These are phyloP conservation scores for Xestia ashworthii DNA, from an alignment of 2,888 invertebrate species.

Conservation along the genomic window DNA sequence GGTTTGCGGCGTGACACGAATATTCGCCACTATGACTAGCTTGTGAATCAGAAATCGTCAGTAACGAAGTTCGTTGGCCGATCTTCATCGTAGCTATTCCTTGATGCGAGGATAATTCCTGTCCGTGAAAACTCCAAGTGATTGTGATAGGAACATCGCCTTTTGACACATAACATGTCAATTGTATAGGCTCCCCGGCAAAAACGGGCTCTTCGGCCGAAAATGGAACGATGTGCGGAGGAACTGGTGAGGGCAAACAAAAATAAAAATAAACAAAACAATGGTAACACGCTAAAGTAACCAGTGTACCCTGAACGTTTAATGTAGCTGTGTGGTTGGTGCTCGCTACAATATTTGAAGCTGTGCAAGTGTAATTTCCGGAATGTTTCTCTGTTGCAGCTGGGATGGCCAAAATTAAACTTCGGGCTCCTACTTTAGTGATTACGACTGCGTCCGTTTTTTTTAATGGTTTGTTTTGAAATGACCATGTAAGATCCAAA, in stretches of 20 bases:
- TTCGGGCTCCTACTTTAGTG: constrained; percentile 91
- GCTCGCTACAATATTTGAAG: constrained; percentile 92
- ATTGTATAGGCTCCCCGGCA: constrained; percentile 92
- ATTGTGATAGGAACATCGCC: constrained; percentile 94
- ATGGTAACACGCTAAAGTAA: constrained; percentile 73
- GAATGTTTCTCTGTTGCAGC: constrained; percentile 92
- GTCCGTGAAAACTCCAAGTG: constrained; percentile 94
- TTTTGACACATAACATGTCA: constrained; percentile 92
- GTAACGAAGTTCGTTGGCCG: constrained; percentile 92
- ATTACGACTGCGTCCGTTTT: constrained; percentile 86
- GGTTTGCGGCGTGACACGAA: constrained; percentile 93
- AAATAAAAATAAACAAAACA: constrained; percentile 72
- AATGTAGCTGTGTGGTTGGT: constrained; percentile 92
- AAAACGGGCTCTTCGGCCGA: constrained; percentile 91
- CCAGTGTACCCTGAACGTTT: constrained; percentile 92
- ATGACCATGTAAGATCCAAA: constrained; percentile 92
- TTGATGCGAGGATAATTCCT: constrained; percentile 88
- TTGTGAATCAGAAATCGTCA: constrained; percentile 92
- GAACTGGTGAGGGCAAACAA: constrained; percentile 85
- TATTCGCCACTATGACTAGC: constrained; percentile 93
- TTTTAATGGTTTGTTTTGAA: constrained; percentile 90
- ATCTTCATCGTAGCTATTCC: constrained; percentile 91
- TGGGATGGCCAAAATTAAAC: constrained; percentile 92
- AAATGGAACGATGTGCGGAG: constrained; percentile 92
- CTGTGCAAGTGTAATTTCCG: constrained; percentile 94